Percentiles rank a stretch among this genome's conserved stretches.
Evolutionary conservation across 2,797 vertebrate species (phyloP).

Genomic region (Bufotes viridis): DNA sequence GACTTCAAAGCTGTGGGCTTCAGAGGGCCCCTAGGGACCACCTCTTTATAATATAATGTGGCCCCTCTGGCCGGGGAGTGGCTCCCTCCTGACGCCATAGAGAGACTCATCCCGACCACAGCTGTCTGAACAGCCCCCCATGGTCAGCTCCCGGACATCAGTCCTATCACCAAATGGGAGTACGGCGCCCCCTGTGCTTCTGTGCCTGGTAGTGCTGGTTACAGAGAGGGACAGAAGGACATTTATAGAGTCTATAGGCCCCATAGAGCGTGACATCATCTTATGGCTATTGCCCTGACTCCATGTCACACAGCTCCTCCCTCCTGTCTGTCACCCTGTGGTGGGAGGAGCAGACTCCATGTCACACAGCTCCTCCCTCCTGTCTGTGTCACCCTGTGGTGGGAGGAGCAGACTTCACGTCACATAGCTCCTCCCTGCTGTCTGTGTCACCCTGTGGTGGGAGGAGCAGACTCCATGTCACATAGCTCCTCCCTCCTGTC

Average conservation of each 20-base stretch:
- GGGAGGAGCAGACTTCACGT: neutral
- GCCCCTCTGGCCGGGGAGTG: neutral
- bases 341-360: neutral
- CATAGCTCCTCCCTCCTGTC: no score
- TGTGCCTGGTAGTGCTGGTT: no score
- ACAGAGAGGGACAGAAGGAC: no score
- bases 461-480: neutral
- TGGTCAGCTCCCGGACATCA: neutral
- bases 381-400: neutral
- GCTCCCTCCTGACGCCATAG: neutral
- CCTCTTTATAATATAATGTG: neutral
- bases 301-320: neutral
- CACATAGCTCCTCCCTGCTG: neutral
- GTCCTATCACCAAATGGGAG: neutral
- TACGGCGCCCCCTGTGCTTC: neutral
- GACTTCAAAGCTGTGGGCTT: conserved; percentile 36
- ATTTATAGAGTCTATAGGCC: neutral
- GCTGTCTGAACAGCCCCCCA: neutral
- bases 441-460: neutral
- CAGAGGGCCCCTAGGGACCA: conserved; percentile 1
- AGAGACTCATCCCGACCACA: neutral
- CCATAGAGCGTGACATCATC: neutral
- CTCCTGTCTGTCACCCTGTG: neutral
- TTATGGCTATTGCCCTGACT: neutral
- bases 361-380: neutral